Evolutionary conservation across 2,888 invertebrate genomes (phyloP).

Genomic region (Willowsia nigromaculata): DNA sequence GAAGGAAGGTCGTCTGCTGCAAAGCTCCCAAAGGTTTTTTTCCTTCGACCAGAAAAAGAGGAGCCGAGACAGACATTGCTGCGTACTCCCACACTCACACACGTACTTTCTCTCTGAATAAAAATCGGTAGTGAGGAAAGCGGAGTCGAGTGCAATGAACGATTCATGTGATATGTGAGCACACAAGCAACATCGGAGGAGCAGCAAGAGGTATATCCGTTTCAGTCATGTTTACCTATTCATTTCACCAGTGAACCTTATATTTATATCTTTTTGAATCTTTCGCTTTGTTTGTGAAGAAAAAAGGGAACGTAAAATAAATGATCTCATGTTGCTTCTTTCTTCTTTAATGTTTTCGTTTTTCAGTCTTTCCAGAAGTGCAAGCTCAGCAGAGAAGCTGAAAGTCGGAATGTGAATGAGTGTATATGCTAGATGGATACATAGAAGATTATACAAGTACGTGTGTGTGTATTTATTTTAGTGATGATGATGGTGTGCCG

Average conservation of each 20-base stretch:
- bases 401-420: too few relatives aligned
- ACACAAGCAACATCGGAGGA: too few relatives aligned
- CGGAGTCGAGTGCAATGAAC: conserved; percentile 37
- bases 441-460: neutral
- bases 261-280: neutral
- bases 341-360: neutral
- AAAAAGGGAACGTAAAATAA: neutral
- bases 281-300: neutral
- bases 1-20: conserved; percentile 20
- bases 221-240: conserved; percentile 22
- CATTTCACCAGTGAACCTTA: neutral
- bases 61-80: neutral
- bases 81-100: neutral
- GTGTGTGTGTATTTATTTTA: neutral
- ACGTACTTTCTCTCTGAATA: neutral
- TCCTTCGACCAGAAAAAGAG: neutral
- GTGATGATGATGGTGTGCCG: conserved; percentile 2
- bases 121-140: neutral
- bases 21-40: neutral
- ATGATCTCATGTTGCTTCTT: neutral
- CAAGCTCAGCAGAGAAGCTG: conserved; percentile 19
- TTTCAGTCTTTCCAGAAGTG: conserved; percentile 8
- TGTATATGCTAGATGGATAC: conserved; percentile 1
- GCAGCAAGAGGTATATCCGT: neutral
- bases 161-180: conserved; percentile 24